Percentiles rank a stretch among this genome's conserved stretches.
phyloP scores from a whole-genome alignment of 2,888 invertebrate genomes.

The Yponomeuta evonymella region DNA sequence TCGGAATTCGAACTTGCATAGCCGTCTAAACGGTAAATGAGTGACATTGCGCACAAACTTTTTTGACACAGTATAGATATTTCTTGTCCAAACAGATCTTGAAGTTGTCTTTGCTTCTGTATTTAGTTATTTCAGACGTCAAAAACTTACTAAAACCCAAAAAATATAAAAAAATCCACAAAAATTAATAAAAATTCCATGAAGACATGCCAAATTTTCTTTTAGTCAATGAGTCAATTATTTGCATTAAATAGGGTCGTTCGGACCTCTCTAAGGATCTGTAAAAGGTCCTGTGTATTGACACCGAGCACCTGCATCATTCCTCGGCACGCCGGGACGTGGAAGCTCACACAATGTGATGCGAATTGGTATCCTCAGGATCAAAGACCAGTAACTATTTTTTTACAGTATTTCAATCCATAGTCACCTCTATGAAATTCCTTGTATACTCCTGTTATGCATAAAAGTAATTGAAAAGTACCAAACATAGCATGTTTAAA shows the following conservation, averaged over 20 bases:
- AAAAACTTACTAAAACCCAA: background rate
- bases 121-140: too few species aligned
- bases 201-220: background rate
- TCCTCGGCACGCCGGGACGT: background rate
- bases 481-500: too few species aligned
- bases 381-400: background rate
- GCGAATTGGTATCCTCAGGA: background rate
- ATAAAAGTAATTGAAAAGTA: too few species aligned
- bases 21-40: too few species aligned
- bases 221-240: background rate
- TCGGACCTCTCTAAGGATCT: background rate
- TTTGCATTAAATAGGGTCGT: background rate
- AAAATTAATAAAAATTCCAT: background rate
- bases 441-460: too few species aligned
- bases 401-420: too few species aligned
- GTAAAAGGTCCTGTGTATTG: background rate
- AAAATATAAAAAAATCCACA: background rate
- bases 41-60: too few species aligned
- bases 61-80: too few species aligned
- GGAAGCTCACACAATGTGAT: background rate
- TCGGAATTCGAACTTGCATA: too few species aligned
- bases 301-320: background rate
- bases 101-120: too few species aligned
- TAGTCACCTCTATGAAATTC: too few species aligned
- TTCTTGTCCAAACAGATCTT: too few species aligned